These are phyloP conservation scores for Peromyscus maniculatus DNA, from an alignment of 2,113 vertebrate genomes.

Conservation along the genomic window DNA sequence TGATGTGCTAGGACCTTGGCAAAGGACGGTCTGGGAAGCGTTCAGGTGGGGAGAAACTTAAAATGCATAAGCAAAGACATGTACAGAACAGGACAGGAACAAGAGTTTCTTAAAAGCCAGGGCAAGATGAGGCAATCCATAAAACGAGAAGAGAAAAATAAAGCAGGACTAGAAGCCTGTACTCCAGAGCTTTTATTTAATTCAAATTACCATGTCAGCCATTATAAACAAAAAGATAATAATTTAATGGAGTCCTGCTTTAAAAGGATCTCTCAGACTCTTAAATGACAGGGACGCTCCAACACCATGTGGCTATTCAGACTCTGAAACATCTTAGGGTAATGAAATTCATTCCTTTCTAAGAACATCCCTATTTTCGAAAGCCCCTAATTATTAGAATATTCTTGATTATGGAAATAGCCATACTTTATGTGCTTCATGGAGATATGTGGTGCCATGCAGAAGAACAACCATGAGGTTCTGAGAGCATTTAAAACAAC, in stretches of 20 bases:
- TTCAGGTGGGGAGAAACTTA: not conserved
- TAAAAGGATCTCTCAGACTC: not conserved
- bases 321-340: not conserved
- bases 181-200: conserved; percentile 46
- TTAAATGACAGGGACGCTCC: not conserved
- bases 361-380: not conserved
- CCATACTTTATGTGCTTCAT: not conserved
- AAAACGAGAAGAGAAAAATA: not conserved
- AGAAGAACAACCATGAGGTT: not conserved
- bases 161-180: not conserved
- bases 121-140: not conserved
- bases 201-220: not conserved
- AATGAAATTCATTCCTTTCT: conserved; percentile 14
- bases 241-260: not conserved
- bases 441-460: not conserved
- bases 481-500: not conserved
- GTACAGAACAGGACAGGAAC: not conserved
- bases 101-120: not conserved
- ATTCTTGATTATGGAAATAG: not conserved
- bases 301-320: not conserved
- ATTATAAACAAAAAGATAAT: conserved; percentile 46
- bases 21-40: not conserved
- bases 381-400: conserved; percentile 5
- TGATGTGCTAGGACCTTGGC: not conserved
- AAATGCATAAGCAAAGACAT: not conserved